A percentile compares a stretch with the other conserved stretches of the same genome.
Evolutionary conservation across 2,113 vertebrate species (phyloP).

Genomic region (Leiothrix lutea): DNA sequence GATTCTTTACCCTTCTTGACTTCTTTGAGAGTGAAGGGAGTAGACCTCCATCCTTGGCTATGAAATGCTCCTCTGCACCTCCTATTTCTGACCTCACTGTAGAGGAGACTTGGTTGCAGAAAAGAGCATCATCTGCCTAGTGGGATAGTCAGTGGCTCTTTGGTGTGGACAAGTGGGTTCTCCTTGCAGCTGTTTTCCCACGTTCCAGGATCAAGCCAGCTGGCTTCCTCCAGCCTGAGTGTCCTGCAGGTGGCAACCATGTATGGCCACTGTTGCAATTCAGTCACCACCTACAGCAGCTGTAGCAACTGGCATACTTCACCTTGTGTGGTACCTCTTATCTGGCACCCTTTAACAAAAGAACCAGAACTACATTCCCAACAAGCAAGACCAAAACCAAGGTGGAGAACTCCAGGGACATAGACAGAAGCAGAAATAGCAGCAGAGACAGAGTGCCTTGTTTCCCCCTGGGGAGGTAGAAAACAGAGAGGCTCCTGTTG

Average conservation of each 20-base stretch:
- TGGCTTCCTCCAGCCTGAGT: not conserved
- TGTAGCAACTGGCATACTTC: not conserved
- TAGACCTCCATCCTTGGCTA: not conserved
- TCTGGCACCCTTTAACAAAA: not conserved
- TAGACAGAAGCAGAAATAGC: not conserved
- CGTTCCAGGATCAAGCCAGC: not conserved
- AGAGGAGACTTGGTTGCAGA: not conserved
- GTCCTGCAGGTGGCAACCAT: not conserved
- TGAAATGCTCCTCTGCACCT: not conserved
- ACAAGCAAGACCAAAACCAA: not conserved
- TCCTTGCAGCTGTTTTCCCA: not conserved
- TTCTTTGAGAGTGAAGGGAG: not conserved
- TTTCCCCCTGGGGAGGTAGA: not conserved
- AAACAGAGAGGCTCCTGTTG: not conserved
- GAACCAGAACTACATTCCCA: not conserved
- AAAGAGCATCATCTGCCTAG: not conserved
- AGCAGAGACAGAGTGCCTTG: not conserved
- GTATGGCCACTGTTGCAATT: not conserved
- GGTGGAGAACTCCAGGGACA: not conserved
- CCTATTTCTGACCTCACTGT: not conserved
- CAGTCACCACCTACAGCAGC: not conserved
- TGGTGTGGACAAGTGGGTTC: not conserved
- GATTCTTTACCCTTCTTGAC: not conserved
- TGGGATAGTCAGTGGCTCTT: not conserved
- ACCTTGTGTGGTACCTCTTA: not conserved